Evolutionary conservation across 2,113 vertebrate genomes (phyloP).

Genomic region (Copsychus sechellarum): DNA sequence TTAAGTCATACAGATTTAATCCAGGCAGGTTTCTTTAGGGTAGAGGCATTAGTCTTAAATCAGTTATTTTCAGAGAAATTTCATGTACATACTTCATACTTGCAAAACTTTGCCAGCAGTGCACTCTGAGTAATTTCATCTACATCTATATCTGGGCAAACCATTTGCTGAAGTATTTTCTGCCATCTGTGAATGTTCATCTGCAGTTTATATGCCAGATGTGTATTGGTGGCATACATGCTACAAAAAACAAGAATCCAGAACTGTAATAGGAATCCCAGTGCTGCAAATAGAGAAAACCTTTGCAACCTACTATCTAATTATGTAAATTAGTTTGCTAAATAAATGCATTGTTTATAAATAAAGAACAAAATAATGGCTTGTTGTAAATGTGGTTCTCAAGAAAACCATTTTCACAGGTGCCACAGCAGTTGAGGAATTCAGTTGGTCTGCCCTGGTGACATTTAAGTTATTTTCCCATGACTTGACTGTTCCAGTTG

Average conservation of each 20-base stretch:
- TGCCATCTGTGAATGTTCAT: constrained; percentile 43
- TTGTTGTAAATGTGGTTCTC: neutral
- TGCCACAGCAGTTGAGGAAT: neutral
- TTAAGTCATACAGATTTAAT: neutral
- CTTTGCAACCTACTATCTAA: neutral
- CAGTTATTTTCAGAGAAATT: neutral
- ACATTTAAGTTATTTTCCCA: neutral
- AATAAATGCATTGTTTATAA: neutral
- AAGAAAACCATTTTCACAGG: neutral
- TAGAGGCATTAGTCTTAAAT: neutral
- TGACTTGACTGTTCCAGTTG: neutral
- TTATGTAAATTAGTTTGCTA: neutral
- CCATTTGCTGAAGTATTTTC: constrained; percentile 43
- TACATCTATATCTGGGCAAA: constrained; percentile 20
- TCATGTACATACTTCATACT: neutral
- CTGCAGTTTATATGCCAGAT: constrained; percentile 52
- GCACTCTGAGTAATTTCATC: neutral
- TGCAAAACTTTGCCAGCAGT: neutral
- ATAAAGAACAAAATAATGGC: neutral
- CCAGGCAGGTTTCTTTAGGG: neutral
- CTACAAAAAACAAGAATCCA: neutral
- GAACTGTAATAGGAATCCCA: neutral
- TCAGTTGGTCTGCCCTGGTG: neutral
- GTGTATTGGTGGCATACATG: constrained; percentile 1
- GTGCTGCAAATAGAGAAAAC: neutral